phyloP scores from a whole-genome alignment of 2,888 invertebrate species.

The Lypha dubia region DNA sequence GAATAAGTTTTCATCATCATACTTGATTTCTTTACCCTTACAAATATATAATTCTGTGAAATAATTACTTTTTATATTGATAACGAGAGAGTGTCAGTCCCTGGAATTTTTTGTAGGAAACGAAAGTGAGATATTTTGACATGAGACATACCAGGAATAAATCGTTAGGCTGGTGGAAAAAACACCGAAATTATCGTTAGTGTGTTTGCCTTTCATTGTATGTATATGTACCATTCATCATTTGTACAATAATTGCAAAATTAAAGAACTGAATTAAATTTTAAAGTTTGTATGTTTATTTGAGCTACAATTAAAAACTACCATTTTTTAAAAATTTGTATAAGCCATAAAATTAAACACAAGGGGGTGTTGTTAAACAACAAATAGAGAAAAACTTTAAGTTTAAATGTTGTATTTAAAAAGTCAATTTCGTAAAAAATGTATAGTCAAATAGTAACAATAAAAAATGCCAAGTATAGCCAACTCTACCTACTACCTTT shows the following conservation, averaged over 20 bases:
- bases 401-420: slow-evolving; percentile 26
- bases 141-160: too few relatives aligned
- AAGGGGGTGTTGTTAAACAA: slow-evolving; percentile 26
- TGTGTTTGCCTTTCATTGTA: too few relatives aligned
- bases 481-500: slow-evolving; percentile 71
- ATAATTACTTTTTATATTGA: too few relatives aligned
- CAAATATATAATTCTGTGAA: too few relatives aligned
- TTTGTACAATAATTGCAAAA: not conserved
- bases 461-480: slow-evolving; percentile 11
- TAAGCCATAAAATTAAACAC: slow-evolving; percentile 21
- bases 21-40: too few relatives aligned
- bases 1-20: too few relatives aligned
- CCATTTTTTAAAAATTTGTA: slow-evolving; percentile 41
- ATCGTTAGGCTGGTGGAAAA: too few relatives aligned
- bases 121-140: too few relatives aligned
- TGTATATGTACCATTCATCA: too few relatives aligned
- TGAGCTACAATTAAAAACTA: slow-evolving; percentile 23
- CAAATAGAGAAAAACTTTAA: slow-evolving; percentile 13
- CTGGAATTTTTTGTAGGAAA: too few relatives aligned
- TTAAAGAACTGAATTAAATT: slow-evolving; percentile 15
- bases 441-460: slow-evolving; percentile 51
- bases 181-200: too few relatives aligned
- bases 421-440: slow-evolving; percentile 50
- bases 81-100: too few relatives aligned
- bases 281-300: slow-evolving; percentile 31